Evolutionary conservation across 2,888 invertebrate species (phyloP).

Genomic region (Drosophila peninsularis): DNA sequence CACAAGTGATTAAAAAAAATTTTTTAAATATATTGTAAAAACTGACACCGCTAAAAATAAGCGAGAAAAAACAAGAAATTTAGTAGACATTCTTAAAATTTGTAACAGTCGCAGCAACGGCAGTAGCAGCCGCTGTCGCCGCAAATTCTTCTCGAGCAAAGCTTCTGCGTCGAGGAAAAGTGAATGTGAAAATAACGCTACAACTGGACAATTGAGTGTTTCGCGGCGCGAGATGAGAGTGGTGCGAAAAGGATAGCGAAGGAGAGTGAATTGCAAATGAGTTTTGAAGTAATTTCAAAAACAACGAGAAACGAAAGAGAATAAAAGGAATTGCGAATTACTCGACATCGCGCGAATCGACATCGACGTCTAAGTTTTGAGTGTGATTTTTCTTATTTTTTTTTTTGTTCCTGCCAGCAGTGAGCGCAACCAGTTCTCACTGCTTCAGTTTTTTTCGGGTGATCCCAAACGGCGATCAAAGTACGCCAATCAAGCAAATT

Average conservation of each 20-base stretch:
- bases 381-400: constrained; percentile 4
- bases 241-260: constrained; percentile 5
- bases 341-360: constrained; percentile 8
- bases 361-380: constrained; percentile 1
- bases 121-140: neutral
- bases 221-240: neutral
- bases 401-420: constrained; percentile 12
- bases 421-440: constrained; percentile 1
- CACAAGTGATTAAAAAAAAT: constrained; percentile 9
- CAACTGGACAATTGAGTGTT: constrained; percentile 34
- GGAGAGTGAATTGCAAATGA: constrained; percentile 11
- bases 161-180: constrained; percentile 11
- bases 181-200: constrained; percentile 38
- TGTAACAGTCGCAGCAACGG: neutral
- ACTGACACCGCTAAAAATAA: constrained; percentile 19
- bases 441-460: constrained; percentile 28
- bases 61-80: constrained; percentile 8
- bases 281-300: constrained; percentile 3
- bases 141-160: neutral
- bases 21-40: constrained; percentile 5
- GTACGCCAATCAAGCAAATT: neutral
- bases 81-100: constrained; percentile 12
- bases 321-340: constrained; percentile 7
- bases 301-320: neutral
- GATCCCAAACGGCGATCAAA: constrained; percentile 14